Base-by-base conservation (phyloP, 1,140 invertebrate genomes). In the Lucilia cuprina region DNA sequence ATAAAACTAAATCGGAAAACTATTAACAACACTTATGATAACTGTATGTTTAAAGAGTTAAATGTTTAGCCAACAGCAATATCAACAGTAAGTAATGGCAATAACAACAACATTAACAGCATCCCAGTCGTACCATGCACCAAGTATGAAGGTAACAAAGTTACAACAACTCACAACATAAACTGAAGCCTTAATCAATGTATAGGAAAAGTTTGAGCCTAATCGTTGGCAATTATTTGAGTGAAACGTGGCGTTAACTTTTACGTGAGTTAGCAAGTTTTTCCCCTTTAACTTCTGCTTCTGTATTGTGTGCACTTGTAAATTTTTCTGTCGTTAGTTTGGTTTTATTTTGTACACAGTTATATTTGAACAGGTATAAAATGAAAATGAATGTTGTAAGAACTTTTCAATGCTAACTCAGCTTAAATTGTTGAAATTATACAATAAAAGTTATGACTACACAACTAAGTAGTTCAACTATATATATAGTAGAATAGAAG, bases 181-280 rank as follows among this genome's bases (percentile, higher is more conserved):
- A 34, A 41, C 87, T 88, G 89, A 87, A 87, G 87, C 87, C 88
- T 88, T 88, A 89, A 89, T 89, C 88, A 89, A 89, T 89, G 87
- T 87, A 89, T 89, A 89, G 87, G 87, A 89, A 89, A 89, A 88
- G 87, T 89, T 89, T 86, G 87, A 86, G 88, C 88, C 88, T 89
- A 89, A 89, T 89, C 88, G 88, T 87, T 88, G 87, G 88, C 88
- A 89, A 89, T 89, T 89, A 89, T 89, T 89, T 87, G 88, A 88
- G 88, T 88, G 88, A 89, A 89, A 89, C 88, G 88, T 89, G 88
- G 88, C 88, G 88, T 89, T 88, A 89, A 89, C 88, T 89, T 88
- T 86, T 89, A 89, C 88, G 88, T 89, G 88, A 88, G 88, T 83
- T 55, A 74, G 85, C 21, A 83, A 83, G 13, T 83, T 83, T 83